phyloP scores from a whole-genome alignment of 2,797 vertebrate genomes.

The Perodicticus potto region DNA sequence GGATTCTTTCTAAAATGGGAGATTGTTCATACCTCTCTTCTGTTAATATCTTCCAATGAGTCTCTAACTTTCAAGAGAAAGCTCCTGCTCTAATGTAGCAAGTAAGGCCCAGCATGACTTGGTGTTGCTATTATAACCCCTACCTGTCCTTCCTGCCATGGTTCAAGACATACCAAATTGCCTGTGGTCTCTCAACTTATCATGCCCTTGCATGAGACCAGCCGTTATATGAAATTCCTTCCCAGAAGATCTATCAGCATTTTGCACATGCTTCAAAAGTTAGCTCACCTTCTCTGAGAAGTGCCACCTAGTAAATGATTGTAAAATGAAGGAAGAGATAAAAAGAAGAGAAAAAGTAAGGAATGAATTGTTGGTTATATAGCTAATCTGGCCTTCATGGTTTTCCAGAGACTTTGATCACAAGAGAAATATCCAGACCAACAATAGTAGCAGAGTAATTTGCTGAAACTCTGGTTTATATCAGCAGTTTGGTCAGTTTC shows the following conservation, averaged over 20 bases:
- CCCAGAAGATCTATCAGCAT: background rate
- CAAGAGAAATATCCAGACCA: background rate
- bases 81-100: accelerated
- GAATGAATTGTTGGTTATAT: background rate
- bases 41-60: background rate
- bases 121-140: background rate
- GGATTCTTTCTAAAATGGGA: conserved; percentile 36
- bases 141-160: background rate
- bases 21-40: background rate
- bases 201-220: background rate
- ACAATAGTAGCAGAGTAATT: background rate
- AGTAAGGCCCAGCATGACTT: background rate
- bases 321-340: background rate
- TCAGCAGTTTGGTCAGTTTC: background rate
- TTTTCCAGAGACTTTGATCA: background rate
- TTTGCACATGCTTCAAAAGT: background rate
- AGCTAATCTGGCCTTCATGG: background rate
- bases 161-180: background rate
- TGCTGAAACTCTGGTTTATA: background rate
- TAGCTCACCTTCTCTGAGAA: background rate
- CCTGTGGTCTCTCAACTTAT: background rate
- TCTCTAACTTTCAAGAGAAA: background rate
- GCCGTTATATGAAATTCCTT: background rate
- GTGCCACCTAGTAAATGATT: background rate
- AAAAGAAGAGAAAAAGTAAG: background rate